A percentile compares a stretch with the other conserved stretches of the same genome.
These are phyloP conservation scores for Harpagoxenus sublaevis DNA, from an alignment of 2,888 invertebrate species.

Conservation along the genomic window DNA sequence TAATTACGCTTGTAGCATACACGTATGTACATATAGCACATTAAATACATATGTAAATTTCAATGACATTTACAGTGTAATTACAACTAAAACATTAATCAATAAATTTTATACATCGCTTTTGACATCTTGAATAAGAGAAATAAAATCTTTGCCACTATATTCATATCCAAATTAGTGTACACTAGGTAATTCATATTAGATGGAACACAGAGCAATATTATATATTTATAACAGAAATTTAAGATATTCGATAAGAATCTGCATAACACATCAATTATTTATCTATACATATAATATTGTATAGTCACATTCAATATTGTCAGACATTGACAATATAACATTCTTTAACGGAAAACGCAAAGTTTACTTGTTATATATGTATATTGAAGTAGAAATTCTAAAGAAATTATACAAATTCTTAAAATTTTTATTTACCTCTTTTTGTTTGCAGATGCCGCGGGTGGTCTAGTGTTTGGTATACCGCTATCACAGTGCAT, in stretches of 20 bases:
- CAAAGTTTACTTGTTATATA: background rate
- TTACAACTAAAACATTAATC: background rate
- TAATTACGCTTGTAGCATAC: background rate
- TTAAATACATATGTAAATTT: background rate
- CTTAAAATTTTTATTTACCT: constrained; percentile 2
- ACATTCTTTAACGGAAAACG: background rate
- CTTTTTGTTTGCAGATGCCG: constrained; percentile 70
- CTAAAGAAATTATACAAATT: background rate
- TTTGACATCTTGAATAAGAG: background rate
- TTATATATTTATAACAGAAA: background rate
- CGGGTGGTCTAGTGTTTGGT: constrained; percentile 92
- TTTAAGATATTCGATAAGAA: background rate
- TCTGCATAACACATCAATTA: background rate
- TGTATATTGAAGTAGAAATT: background rate
- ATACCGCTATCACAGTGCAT: constrained; percentile 94
- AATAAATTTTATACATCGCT: background rate
- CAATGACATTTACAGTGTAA: background rate
- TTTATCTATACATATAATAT: too few species aligned
- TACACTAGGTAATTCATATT: background rate
- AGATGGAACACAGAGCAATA: too few species aligned
- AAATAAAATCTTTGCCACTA: background rate
- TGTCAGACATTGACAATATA: too few species aligned
- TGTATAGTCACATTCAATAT: background rate
- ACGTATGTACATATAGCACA: too few species aligned
- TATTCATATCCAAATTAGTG: background rate